A percentile compares a stretch with the other conserved stretches of the same genome.
These are phyloP conservation scores for Leptarthrus brevirostris DNA, from an alignment of 2,888 invertebrate species.

Conservation along the genomic window DNA sequence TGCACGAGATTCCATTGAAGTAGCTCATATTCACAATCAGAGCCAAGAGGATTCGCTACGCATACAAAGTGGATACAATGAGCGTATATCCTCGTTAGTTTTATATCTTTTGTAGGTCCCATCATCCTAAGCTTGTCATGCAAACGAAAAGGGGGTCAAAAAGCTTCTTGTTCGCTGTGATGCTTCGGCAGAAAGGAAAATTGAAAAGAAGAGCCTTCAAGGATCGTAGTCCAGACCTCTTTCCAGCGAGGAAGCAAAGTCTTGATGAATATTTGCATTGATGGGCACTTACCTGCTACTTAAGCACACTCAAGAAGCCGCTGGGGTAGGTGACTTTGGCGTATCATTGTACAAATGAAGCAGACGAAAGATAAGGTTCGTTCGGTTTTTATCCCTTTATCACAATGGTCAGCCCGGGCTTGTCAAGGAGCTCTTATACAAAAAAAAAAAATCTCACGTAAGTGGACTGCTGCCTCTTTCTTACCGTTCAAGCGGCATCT, in stretches of 20 bases:
- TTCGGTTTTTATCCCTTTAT: too few relatives aligned
- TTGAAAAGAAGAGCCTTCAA: not conserved
- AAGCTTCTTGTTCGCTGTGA: not conserved
- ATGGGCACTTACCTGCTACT: conserved; percentile 11
- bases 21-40: conserved; percentile 27
- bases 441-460: too few relatives aligned
- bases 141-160: conserved; percentile 18
- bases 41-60: conserved; percentile 23
- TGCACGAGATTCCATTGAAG: conserved; percentile 16
- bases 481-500: too few relatives aligned
- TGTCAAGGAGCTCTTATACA: too few relatives aligned
- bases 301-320: not conserved
- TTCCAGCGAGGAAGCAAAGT: too few relatives aligned
- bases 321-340: not conserved
- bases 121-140: not conserved
- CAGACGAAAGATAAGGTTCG: not conserved
- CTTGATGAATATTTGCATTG: conserved; percentile 30
- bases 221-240: not conserved
- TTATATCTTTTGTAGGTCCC: conserved; percentile 1
- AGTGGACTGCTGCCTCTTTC: too few relatives aligned
- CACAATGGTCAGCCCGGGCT: too few relatives aligned
- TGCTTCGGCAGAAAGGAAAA: not conserved
- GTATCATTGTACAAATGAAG: not conserved
- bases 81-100: conserved; percentile 26
- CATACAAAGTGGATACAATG: conserved; percentile 32